Evolutionary conservation across 2,888 invertebrate genomes (phyloP).

Genomic region (Hemistola chrysoprasaria): DNA sequence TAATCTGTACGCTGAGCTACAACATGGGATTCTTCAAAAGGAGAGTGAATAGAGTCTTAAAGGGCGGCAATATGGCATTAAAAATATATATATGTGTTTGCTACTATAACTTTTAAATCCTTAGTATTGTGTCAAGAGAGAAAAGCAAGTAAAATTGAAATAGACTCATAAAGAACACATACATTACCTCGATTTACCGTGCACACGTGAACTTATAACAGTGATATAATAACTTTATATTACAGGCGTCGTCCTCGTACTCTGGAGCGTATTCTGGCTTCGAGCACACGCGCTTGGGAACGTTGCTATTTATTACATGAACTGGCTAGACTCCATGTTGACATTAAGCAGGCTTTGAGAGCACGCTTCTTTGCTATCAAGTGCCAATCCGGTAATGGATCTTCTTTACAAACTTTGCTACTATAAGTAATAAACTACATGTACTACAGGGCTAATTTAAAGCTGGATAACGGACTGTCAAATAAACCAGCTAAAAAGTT

Average conservation of each 20-base stretch:
- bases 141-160: too few species aligned
- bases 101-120: too few species aligned
- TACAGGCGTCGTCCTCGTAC: conserved; percentile 56
- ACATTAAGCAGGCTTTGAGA: conserved; percentile 57
- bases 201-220: conserved; percentile 3
- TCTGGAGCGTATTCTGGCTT: conserved; percentile 52
- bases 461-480: too few species aligned
- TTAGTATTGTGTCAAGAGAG: too few species aligned
- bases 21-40: too few species aligned
- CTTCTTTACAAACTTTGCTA: background rate
- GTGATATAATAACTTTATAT: conserved; percentile 10
- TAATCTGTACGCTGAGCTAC: too few species aligned
- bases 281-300: conserved; percentile 55
- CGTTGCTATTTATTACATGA: conserved; percentile 70
- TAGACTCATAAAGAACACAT: too few species aligned
- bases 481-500: too few species aligned
- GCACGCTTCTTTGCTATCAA: conserved; percentile 62
- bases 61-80: too few species aligned
- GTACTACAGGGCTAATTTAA: too few species aligned
- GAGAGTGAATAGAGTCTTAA: too few species aligned
- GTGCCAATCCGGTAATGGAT: conserved; percentile 59
- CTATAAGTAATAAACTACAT: background rate
- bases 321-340: conserved; percentile 59
- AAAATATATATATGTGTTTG: too few species aligned
- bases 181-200: background rate